Percentiles rank a stretch among this genome's conserved stretches.
Evolutionary conservation across 2,113 vertebrate species (phyloP).

Genomic region (Saguinus midas): DNA sequence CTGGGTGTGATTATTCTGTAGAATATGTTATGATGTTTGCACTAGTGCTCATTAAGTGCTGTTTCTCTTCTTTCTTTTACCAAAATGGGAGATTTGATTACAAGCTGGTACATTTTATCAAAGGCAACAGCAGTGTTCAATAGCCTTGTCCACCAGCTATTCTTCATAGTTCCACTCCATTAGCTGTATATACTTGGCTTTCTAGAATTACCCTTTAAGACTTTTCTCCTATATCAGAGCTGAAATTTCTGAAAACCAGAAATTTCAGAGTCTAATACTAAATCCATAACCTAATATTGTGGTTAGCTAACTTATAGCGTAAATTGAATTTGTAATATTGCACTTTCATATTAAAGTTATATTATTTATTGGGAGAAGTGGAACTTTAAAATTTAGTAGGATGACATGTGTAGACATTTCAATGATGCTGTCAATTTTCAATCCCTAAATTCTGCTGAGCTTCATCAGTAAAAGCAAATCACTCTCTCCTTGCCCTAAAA

Average conservation of each 20-base stretch:
- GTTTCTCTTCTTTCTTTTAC: neutral
- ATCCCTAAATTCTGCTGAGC: neutral
- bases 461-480: neutral
- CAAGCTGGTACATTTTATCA: neutral
- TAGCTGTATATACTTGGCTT: neutral
- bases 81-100: neutral
- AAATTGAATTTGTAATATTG: neutral
- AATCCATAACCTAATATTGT: neutral
- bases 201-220: neutral
- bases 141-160: neutral
- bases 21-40: neutral
- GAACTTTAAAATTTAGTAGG: neutral
- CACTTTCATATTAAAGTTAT: neutral
- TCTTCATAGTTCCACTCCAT: neutral
- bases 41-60: neutral
- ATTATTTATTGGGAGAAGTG: neutral
- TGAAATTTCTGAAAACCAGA: neutral
- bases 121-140: neutral
- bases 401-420: neutral
- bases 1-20: neutral
- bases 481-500: neutral
- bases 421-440: neutral
- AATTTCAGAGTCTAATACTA: too few species aligned
- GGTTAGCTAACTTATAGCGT: neutral
- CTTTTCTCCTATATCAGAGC: neutral